Base-by-base conservation (phyloP, 2,888 invertebrate species). In the Tribolium freemani region DNA sequence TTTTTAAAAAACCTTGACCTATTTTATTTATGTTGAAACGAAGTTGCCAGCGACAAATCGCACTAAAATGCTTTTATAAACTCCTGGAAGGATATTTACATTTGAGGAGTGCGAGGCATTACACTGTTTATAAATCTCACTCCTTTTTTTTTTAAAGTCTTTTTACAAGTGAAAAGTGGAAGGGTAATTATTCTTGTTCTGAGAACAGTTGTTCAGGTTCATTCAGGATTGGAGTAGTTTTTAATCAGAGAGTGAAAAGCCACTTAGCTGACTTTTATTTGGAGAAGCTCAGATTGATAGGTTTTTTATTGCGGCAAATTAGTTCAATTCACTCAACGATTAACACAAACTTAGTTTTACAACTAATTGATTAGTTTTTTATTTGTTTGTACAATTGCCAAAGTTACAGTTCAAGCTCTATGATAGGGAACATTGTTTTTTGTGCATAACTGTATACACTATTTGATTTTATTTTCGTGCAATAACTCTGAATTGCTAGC, bases 1-100 rank as follows among this genome's bases (percentile, higher is more conserved):
- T 51, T 51, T 20, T n/a, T 51, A 13, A 13, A 20, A 38, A 38
- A 38, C 64, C 64, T 64, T 66, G 66, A 46, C 66, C 53, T 31
- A 48, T 30, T 10, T 63, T 48, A 26, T 26, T 26, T 26, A 26
- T 51, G 26, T 5, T 38, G 38, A 38, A 38, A 38, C 38, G 26
- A 26, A 26, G 26, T 26, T 26, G 26, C 26, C 5, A 26, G 5
- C 26, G 38, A 38, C 38, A 38, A 38, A 38, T 38, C 6, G 38
- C 38, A 38, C 9, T 8, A 38, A 38, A 38, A 8, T 38, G 38
- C 38, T 38, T 38, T 38, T 38, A 8, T 8, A 38, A 38, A 38
- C 6, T 26, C 26, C 1, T 3, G 9, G 38, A 8, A 38, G 1
- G n/a, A 38, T 38, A 38, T 38, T 38, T 38, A 38, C 38, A 26